phyloP scores from a whole-genome alignment of 2,888 invertebrate genomes.

The Yponomeuta malinellus region DNA sequence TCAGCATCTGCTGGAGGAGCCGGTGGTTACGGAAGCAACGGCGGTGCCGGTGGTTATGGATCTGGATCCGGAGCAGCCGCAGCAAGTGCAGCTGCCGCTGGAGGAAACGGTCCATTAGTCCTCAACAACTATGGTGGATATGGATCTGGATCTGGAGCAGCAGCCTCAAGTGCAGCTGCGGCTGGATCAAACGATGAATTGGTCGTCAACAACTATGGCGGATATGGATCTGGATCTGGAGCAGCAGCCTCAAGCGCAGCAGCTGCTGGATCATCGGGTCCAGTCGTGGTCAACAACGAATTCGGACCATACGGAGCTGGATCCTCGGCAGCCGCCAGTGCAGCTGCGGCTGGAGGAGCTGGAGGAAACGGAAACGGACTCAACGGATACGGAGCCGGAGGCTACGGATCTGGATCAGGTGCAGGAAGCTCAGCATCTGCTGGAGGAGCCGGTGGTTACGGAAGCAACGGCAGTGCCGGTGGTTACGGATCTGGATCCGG shows the following conservation, averaged over 20 bases:
- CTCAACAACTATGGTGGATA: no score
- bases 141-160: slow-evolving; percentile 5
- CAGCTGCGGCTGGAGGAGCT: not conserved
- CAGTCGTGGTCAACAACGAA: not conserved
- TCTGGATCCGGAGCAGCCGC: no score
- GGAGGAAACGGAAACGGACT: slow-evolving; percentile 1
- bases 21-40: no score
- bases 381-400: not conserved
- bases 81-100: no score
- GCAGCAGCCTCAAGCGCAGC: not conserved
- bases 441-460: not conserved
- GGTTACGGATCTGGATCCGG: not conserved
- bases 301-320: not conserved
- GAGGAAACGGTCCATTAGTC: no score
- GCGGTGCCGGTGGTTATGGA: no score
- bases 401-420: not conserved
- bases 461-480: not conserved
- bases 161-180: slow-evolving; percentile 10
- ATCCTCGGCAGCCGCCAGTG: slow-evolving; percentile 4
- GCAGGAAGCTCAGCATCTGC: slow-evolving; percentile 2
- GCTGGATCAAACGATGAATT: not conserved
- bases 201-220: not conserved
- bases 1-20: no score
- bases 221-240: slow-evolving; percentile 8
- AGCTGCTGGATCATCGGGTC: slow-evolving; percentile 4